These are phyloP conservation scores for Taxidea taxus DNA, from an alignment of 2,113 vertebrate genomes.

Conservation along the genomic window DNA sequence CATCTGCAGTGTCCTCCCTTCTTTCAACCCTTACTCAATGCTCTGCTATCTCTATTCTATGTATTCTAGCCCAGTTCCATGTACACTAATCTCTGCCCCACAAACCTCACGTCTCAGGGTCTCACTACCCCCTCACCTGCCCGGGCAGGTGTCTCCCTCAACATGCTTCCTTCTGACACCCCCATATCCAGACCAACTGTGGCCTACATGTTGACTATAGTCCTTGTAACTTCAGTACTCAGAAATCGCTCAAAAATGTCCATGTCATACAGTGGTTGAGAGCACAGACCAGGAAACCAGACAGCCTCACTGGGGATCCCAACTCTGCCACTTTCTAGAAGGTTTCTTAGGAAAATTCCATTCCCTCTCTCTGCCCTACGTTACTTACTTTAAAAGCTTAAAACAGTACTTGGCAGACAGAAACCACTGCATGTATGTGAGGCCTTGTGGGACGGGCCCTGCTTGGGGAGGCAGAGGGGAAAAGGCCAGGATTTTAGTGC, in stretches of 20 bases:
- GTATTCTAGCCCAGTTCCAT: rapidly evolving
- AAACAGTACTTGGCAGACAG: background rate
- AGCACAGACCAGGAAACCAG: background rate
- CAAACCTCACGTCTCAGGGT: background rate
- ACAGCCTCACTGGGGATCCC: background rate
- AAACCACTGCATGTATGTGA: background rate
- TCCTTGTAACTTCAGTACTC: background rate
- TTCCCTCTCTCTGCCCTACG: background rate
- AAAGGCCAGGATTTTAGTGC: background rate
- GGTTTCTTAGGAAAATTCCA: background rate
- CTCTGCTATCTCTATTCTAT: background rate
- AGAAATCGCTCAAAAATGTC: background rate
- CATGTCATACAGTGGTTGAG: too few species aligned
- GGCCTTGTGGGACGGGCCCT: background rate
- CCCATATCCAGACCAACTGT: background rate
- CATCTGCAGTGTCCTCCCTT: rapidly evolving
- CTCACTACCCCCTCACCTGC: background rate
- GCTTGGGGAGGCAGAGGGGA: background rate
- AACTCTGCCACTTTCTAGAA: background rate
- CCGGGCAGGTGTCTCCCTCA: background rate
- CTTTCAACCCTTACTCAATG: rapidly evolving
- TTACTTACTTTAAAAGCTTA: background rate
- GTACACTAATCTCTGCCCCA: background rate
- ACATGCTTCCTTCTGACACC: background rate
- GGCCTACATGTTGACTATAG: background rate